Evolutionary conservation across 2,888 invertebrate genomes (phyloP), one percentile per base, ranked within the genome.

Genomic region (Chydorus sphaericus): DNA sequence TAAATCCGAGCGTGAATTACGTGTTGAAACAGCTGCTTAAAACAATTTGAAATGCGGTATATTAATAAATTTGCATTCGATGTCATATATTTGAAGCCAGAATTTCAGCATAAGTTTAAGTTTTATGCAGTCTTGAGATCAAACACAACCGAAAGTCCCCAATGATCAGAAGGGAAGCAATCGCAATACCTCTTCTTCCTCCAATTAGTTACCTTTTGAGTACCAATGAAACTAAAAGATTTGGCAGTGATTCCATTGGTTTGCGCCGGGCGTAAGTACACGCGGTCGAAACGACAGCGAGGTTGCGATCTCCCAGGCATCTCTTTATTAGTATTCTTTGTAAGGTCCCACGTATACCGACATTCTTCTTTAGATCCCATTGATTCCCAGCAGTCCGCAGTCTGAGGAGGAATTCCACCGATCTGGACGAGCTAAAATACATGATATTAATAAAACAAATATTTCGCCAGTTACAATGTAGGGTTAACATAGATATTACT

Each of bases 321-420:
- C 58, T 68, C 59, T n/a, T 72, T 67, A 63, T 79, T 79, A 60
- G 75, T 73, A 64, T 79, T 79, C 36, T 73, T 64, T n/a, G 62
- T 65, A 56, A 69, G 68, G 65, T 79, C 78, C 77, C 78, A 79
- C 0, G 79, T 79, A 64, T 69, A 78, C 55, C 70, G 66, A 18
- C 71, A 71, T 59, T 73, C 73, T 50, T 66, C 66, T 8, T 75
- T 67, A n/a, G 68, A 65, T 1, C 79, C 79, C 51, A 74, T 75
- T 5, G 67, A 64, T 48, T 71, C 68, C 78, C 78, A 79, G 3
- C 77, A 49, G 62, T 77, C 77, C 48, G 63, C 62, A 37, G 75
- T 62, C 23, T 68, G 68, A 1, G 61, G 57, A 2, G 77, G 75
- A 8, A 72, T 44, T 6, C 69, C 69, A 10, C 71, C 73, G 2